Conservation (phyloP, 2,888 invertebrate genomes). For the Latrodectus hesperus region DNA sequence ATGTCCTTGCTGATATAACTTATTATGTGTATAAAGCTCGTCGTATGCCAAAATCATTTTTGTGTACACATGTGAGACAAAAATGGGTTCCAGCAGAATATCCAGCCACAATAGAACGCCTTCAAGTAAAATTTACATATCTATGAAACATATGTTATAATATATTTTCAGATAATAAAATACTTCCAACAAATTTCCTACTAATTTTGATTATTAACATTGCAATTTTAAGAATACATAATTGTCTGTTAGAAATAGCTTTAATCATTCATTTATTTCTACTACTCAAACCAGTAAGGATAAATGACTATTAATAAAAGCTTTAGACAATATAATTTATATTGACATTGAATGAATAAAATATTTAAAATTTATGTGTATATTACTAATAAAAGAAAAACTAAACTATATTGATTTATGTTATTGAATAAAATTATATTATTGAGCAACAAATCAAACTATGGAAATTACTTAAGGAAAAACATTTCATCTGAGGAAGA, state of each 20-base stretch:
- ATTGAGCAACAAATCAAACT: too few species aligned
- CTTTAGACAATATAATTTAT: too few species aligned
- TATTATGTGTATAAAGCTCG: slow-evolving; percentile 97
- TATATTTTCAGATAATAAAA: not conserved
- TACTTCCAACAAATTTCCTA: not conserved
- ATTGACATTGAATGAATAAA: too few species aligned
- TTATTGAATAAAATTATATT: too few species aligned
- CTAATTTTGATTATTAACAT: not conserved
- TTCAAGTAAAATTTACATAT: slow-evolving; percentile 63
- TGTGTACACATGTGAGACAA: slow-evolving; percentile 91
- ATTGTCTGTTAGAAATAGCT: not conserved
- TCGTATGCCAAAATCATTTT: slow-evolving; percentile 85
- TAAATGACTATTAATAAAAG: too few species aligned
- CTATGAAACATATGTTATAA: not conserved
- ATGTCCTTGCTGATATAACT: slow-evolving; percentile 96
- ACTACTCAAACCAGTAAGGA: too few species aligned
- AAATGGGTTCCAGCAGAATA: slow-evolving; percentile 87
- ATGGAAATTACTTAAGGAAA: too few species aligned
- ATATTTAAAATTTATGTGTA: too few species aligned
- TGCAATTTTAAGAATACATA: too few species aligned
- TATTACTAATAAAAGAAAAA: too few species aligned
- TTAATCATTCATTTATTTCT: not conserved
- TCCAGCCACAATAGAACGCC: slow-evolving; percentile 79
- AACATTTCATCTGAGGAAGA: too few species aligned
- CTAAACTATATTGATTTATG: too few species aligned